Evolutionary conservation across 2,888 invertebrate species (phyloP).

Genomic region (Anarsia innoxiella): DNA sequence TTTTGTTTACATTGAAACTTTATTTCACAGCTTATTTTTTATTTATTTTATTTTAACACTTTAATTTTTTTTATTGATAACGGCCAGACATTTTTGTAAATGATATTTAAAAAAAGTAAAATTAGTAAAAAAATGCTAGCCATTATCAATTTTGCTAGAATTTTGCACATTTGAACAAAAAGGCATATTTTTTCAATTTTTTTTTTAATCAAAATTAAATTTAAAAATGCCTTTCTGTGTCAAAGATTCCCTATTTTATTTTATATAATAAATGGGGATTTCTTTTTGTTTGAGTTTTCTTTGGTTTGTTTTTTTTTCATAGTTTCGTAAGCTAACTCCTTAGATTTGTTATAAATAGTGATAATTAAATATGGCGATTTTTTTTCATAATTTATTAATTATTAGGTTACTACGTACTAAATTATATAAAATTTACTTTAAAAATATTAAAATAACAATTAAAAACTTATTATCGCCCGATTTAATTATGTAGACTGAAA

Average conservation of each 20-base stretch:
- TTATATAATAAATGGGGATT: slow-evolving; percentile 42
- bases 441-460: too few species aligned
- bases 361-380: too few species aligned
- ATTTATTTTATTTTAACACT: slow-evolving; percentile 43
- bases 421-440: too few species aligned
- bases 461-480: too few species aligned
- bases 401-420: too few species aligned
- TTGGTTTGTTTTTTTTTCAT: slow-evolving; percentile 37
- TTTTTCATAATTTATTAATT: too few species aligned
- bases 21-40: slow-evolving; percentile 70
- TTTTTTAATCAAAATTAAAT: too few species aligned
- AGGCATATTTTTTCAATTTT: slow-evolving; percentile 12
- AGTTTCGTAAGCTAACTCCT: slow-evolving; percentile 44
- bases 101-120: not conserved
- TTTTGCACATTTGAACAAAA: slow-evolving; percentile 26
- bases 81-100: slow-evolving; percentile 21
- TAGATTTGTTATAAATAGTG: too few species aligned
- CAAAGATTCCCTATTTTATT: slow-evolving; percentile 36
- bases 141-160: slow-evolving; percentile 20
- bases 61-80: slow-evolving; percentile 39
- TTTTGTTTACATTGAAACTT: slow-evolving; percentile 32
- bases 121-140: not conserved
- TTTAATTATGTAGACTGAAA: too few species aligned
- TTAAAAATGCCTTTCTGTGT: slow-evolving; percentile 31
- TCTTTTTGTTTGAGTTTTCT: slow-evolving; percentile 34